Evolutionary conservation across 2,797 vertebrate genomes (phyloP).

Genomic region (Ctenopoma multispine): DNA sequence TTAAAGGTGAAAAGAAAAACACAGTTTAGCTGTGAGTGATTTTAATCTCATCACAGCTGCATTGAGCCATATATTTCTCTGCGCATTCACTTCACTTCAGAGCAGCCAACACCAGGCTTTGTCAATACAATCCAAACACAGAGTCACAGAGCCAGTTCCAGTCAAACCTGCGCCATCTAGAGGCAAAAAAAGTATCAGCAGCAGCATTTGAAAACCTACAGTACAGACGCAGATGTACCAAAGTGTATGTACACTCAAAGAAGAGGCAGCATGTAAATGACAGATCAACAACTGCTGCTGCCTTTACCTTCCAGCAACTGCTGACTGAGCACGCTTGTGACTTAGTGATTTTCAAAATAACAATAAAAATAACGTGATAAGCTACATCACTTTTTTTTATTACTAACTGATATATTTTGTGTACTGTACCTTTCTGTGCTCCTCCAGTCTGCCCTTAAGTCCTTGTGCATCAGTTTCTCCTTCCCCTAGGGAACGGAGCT

Average conservation of each 20-base stretch:
- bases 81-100: constrained; percentile 23
- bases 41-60: constrained; percentile 13
- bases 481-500: constrained; percentile 85
- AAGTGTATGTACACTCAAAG: neutral
- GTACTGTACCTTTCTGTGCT: constrained; percentile 87
- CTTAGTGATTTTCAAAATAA: neutral
- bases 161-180: neutral
- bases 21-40: neutral
- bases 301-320: too few relatives aligned
- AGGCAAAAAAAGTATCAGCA: neutral
- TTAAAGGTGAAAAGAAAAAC: constrained; percentile 29
- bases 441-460: constrained; percentile 83
- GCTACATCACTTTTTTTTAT: neutral
- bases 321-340: neutral
- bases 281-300: too few relatives aligned
- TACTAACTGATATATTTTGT: neutral
- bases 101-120: neutral
- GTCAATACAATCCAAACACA: neutral
- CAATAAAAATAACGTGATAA: neutral
- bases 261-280: too few relatives aligned
- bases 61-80: constrained; percentile 25
- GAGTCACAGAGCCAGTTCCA: neutral
- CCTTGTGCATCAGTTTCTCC: constrained; percentile 82
- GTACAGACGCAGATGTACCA: neutral
- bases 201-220: neutral